A percentile compares a stretch with the other conserved stretches of the same genome.
Conservation (phyloP, 2,113 vertebrate species). For the Notarius lentiginosus region DNA sequence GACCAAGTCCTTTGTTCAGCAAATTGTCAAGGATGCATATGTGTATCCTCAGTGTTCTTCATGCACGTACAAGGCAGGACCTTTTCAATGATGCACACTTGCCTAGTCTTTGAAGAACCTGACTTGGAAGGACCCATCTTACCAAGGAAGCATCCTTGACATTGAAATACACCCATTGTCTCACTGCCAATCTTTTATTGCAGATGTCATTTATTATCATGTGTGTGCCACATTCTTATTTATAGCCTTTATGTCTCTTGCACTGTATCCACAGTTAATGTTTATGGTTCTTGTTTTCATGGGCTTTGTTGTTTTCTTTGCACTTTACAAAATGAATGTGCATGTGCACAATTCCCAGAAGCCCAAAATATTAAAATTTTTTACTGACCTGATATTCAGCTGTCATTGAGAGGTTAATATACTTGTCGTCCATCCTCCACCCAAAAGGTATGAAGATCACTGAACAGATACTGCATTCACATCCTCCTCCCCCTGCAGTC, state of each 20-base stretch:
- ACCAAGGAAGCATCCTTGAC: too few relatives aligned
- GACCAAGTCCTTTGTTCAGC: too few relatives aligned
- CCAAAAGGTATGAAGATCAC: slow-evolving; percentile 65
- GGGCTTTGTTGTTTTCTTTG: too few relatives aligned
- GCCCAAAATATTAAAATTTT: neutral
- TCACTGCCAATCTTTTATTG: neutral
- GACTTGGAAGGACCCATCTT: too few relatives aligned
- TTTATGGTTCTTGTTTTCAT: neutral
- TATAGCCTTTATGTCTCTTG: neutral
- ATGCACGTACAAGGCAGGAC: too few relatives aligned
- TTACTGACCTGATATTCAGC: slow-evolving; percentile 18
- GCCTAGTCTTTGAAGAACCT: too few relatives aligned
- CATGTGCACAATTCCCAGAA: neutral
- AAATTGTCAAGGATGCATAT: too few relatives aligned
- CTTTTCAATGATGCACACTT: too few relatives aligned
- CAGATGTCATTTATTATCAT: neutral
- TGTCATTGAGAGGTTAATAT: slow-evolving; percentile 19
- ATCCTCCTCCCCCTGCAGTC: slow-evolving; percentile 39
- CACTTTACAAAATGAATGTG: too few relatives aligned
- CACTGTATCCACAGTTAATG: neutral
- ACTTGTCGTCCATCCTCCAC: slow-evolving; percentile 50
- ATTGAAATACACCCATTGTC: too few relatives aligned
- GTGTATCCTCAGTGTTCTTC: too few relatives aligned
- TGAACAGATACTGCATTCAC: slow-evolving; percentile 70
- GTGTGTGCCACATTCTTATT: neutral